A percentile compares a stretch with the other conserved stretches of the same genome.
Evolutionary conservation across 1,140 invertebrate species (phyloP).

Genomic region (Akabosia matsudoensis): DNA sequence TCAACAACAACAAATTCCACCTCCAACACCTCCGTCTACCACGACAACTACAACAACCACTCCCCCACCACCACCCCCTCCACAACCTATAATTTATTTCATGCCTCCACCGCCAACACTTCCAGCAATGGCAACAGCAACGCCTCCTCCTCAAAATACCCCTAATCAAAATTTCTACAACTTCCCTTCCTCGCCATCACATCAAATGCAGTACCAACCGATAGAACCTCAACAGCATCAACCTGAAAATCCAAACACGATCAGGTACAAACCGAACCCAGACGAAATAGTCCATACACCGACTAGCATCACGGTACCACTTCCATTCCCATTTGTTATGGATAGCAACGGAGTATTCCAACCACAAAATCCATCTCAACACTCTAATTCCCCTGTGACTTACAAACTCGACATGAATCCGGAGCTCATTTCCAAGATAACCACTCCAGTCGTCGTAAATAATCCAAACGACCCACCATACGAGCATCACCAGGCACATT

Average conservation of each 20-base stretch:
- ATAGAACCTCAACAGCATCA: background rate
- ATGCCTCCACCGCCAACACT: background rate
- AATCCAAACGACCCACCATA: background rate
- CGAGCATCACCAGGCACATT: background rate
- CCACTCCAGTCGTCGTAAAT: background rate
- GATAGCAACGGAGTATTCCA: background rate
- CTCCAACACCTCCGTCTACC: too few relatives aligned
- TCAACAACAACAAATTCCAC: background rate
- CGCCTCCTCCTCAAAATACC: background rate
- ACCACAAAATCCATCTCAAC: background rate
- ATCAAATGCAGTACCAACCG: background rate
- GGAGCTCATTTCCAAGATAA: background rate
- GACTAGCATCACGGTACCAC: background rate
- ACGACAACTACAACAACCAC: background rate
- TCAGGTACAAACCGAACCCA: background rate
- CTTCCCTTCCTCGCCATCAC: background rate
- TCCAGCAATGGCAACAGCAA: background rate
- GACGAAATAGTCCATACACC: background rate
- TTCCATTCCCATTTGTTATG: background rate
- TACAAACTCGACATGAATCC: background rate
- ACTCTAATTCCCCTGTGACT: background rate
- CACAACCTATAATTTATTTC: background rate
- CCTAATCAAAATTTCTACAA: background rate
- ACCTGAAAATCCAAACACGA: background rate
- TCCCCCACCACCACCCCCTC: background rate